Evolutionary conservation across 2,888 invertebrate species (phyloP).

Genomic region (Empis livida): DNA sequence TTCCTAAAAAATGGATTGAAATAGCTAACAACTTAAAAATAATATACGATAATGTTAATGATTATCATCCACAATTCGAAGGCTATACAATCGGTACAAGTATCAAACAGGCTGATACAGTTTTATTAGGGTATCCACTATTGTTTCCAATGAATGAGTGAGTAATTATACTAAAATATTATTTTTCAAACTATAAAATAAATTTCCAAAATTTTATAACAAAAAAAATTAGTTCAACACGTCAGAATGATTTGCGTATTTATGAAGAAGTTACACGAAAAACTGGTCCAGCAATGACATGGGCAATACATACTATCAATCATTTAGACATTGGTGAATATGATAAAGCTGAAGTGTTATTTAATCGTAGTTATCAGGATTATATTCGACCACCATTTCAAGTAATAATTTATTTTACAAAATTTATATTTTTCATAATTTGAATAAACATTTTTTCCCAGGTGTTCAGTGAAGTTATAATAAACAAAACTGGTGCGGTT

Average conservation of each 20-base stretch:
- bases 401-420: constrained; percentile 22
- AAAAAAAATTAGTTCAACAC: constrained; percentile 19
- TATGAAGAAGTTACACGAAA: constrained; percentile 43
- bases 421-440: background rate
- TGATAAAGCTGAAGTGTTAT: constrained; percentile 36
- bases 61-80: constrained; percentile 46
- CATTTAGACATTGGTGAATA: constrained; percentile 37
- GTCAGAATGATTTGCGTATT: constrained; percentile 41
- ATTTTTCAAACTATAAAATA: no score
- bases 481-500: constrained; percentile 40
- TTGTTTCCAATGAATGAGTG: constrained; percentile 42
- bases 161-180: background rate
- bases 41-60: constrained; percentile 37
- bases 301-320: constrained; percentile 49
- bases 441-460: constrained; percentile 19
- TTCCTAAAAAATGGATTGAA: constrained; percentile 22
- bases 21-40: constrained; percentile 42
- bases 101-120: constrained; percentile 48
- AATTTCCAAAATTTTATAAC: background rate
- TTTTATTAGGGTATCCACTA: constrained; percentile 44
- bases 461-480: constrained; percentile 46
- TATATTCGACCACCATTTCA: constrained; percentile 48
- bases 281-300: constrained; percentile 48
- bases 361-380: constrained; percentile 39
- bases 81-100: constrained; percentile 37